phyloP scores from a whole-genome alignment of 2,797 vertebrate species.

The Knipowitschia caucasica region DNA sequence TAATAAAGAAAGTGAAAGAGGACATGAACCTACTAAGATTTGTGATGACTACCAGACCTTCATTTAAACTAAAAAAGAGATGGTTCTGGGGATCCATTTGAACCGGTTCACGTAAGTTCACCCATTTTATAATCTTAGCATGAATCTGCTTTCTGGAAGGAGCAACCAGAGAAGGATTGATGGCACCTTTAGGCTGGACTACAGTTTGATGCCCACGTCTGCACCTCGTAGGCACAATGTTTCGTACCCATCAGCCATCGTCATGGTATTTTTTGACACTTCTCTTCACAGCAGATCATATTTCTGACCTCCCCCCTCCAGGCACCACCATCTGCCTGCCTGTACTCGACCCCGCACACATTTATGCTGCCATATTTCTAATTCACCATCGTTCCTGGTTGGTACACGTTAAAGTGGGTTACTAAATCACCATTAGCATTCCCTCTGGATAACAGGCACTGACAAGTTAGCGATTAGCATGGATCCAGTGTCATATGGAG shows the following conservation, averaged over 20 bases:
- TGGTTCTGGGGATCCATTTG: background rate
- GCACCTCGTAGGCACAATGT: conserved; percentile 8
- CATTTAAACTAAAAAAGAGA: no score
- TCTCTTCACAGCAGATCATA: conserved; percentile 7
- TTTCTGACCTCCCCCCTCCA: conserved; percentile 8
- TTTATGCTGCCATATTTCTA: background rate
- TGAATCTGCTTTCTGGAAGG: conserved; percentile 8
- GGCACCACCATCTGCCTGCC: conserved; percentile 1
- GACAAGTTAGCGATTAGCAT: conserved; percentile 28
- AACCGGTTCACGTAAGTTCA: background rate
- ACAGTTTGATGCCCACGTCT: conserved; percentile 5
- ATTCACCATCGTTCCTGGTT: background rate
- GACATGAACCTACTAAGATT: no score
- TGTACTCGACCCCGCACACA: background rate
- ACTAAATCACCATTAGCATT: conserved; percentile 14
- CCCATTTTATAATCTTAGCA: background rate
- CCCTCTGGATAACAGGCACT: conserved; percentile 14
- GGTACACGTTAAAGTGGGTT: background rate
- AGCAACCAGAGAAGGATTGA: conserved; percentile 9
- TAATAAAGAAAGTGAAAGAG: no score
- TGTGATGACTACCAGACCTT: no score
- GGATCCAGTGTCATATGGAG: conserved; percentile 29
- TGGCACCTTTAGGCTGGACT: conserved; percentile 15
- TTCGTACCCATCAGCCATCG: conserved; percentile 12
- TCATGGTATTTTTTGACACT: conserved; percentile 16